Base-by-base conservation (phyloP, 2,113 vertebrate genomes). In the Murina feae region DNA sequence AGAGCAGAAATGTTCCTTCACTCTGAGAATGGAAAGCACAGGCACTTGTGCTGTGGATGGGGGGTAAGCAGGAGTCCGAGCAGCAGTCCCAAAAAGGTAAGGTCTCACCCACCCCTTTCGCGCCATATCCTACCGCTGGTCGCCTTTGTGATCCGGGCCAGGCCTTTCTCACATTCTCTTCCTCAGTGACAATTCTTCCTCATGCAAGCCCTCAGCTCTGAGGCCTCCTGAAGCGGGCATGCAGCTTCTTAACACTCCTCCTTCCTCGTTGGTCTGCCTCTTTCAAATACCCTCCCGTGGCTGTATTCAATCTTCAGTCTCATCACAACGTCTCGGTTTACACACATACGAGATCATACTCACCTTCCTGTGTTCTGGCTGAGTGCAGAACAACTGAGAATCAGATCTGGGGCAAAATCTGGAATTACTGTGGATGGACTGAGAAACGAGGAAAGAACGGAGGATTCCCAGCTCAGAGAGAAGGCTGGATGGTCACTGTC, bases 301-400 rank as follows among this genome's bases (percentile, higher is more conserved):
- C 86, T 9, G 20, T 5, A 9, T 60, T 68, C 72, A 80, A 13
- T 16, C 66, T 66, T 44, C 8, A 44, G 32, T 30, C 65, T 30
- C 51, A 55, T 75, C 51, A 32, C 80, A 63, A 60, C 87, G 78
- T 63, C 69, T 44, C 30, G 71, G 81, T 49, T 75, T 58, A 71
- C 87, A 63, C 94, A 90, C 47, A 49, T 66, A n/a, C n/a, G 83
- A 95, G 80, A n/a, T 83, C 86, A 37, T 16, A 78, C 25, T 86
- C 28, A 58, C 82, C 88, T 76, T 37, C 30, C 68, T 23, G 11
- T 2, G 9, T 30, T 37, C 81, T 84, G 87, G 71, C 88, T 6
- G 25, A 69, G 30, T 2, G 51, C 20, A 81, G 72, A 81, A 58
- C 47, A 72, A 55, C 16, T 14, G 14, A 25, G 75, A 91, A 21